Base-by-base conservation (phyloP, 2,797 vertebrate genomes). In the Choloepus didactylus region DNA sequence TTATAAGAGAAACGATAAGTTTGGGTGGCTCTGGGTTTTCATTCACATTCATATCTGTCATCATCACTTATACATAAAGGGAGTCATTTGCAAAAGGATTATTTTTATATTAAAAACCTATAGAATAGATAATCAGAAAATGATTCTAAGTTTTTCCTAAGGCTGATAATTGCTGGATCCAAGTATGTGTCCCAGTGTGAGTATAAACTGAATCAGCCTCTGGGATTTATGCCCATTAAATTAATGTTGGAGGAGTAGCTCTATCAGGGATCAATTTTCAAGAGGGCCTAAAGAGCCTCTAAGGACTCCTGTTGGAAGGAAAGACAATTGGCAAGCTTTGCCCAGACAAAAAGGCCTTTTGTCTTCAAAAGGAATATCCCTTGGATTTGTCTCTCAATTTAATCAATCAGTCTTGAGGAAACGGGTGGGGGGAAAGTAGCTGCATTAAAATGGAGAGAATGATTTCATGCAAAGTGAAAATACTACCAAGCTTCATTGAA, bases 361-460 rank as follows among this genome's bases (percentile, higher is more conserved):
- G 10, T 69, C 49, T 5, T 35, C 51, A 87, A 59, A 35, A 14
- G 92, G 35, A 79, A 84, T 85, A 77, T 25, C 9, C 9, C 69
- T 83, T 67, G 29, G 27, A 75, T 84, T 89, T 56, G 25, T 27
- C 31, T 54, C 82, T 87, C 25, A 54, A 16, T 64, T 89, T 89
- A 73, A 76, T 60, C 9, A 75, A 0, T 25, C 44, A 14, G 41
- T 62, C 83, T 11, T 54, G 25, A 95, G 6, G 49, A 87, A 93
- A 66, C 10, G n/a, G 27, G 19, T 8, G 49, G 91, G 54, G 29
- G 29, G 41, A 77, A 21, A 91, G 25, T 49, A 19, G 25, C 44
- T 91, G 9, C 23, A 72, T 67, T 77, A 76, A 29, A 96, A 25
- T 44, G 21, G 54, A 75, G 83, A 87, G 8, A 90, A 81, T 73